Evolutionary conservation across 2,113 vertebrate genomes (phyloP), one percentile per base, ranked within the genome.

Genomic region (Alouatta palliata): DNA sequence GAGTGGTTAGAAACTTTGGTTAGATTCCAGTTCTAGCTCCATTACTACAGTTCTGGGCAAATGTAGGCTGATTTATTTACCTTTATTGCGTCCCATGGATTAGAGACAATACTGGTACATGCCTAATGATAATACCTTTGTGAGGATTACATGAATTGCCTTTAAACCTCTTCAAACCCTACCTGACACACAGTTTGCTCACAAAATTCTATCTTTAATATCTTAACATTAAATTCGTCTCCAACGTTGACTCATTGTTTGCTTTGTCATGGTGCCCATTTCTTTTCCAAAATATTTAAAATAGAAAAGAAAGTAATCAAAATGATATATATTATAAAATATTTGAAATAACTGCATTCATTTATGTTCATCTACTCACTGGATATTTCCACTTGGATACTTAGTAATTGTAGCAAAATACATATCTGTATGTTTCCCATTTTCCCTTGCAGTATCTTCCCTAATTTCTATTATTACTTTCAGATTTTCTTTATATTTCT

Each of bases 271-370:
- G 73, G 23, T 73, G 7, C 8, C 4, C 21, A 91, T 58, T 94
- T 92, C 8, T 45, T 89, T 77, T 87, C 30, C 3, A 87, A 86
- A 70, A n/a, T 45, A 95, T 70, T 80, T 80, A 71, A 80, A 80
- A 56, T 8, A 84, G 8, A 66, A 95, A 94, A 12, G 6, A 91
- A 89, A 81, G 12, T 77, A 92, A 93, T 56, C 13, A 91, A 70
- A 95, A 73, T 84, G 8, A 17, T 25, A 58, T 11, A 17, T 10
- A 83, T 37, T 43, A 70, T 58, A 47, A 97, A 87, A 61, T 52
- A 66, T n/a, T 87, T 89, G 70, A 79, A 92, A 75, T 83, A 49
- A 40, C 49, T 93, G 1, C 21, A 32, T 56, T 61, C 27, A 95
- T 87, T 47, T 27, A 68, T 37, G 17, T 79, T 40, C 21, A 76